Evolutionary conservation across 1,140 invertebrate species (phyloP).

Genomic region (Drosophila ambigua): DNA sequence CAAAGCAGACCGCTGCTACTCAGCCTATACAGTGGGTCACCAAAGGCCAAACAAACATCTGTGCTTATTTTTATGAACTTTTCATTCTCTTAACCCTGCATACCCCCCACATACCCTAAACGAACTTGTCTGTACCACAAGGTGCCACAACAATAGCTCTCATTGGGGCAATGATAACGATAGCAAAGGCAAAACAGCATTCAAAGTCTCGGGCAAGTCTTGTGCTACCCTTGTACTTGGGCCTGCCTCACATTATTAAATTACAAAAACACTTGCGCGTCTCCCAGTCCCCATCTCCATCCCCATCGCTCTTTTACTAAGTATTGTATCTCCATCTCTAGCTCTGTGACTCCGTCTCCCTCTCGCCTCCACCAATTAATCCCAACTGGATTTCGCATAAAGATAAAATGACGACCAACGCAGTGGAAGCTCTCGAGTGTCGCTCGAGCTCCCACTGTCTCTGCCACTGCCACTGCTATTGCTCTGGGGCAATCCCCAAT

Average conservation of each 20-base stretch:
- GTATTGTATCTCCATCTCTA: background rate
- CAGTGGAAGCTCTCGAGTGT: conserved; percentile 32
- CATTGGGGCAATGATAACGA: conserved; percentile 55
- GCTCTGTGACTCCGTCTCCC: conserved; percentile 6
- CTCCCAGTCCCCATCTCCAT: conserved; percentile 3
- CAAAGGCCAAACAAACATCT: too few relatives aligned
- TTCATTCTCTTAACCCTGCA: background rate
- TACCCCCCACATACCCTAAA: background rate
- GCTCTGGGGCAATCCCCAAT: conserved; percentile 63
- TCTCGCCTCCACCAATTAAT: conserved; percentile 71
- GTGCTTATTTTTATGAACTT: background rate
- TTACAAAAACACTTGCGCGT: conserved; percentile 65
- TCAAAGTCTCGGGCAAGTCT: conserved; percentile 19
- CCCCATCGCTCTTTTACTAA: background rate
- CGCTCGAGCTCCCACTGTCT: conserved; percentile 6
- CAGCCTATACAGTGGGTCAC: too few relatives aligned
- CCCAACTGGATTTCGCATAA: conserved; percentile 81
- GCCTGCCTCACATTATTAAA: conserved; percentile 77
- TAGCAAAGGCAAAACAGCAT: conserved; percentile 24
- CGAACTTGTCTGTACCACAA: conserved; percentile 20
- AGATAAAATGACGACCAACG: conserved; percentile 72
- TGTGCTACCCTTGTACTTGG: conserved; percentile 1
- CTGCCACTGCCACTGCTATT: conserved; percentile 5
- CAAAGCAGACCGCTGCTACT: too few relatives aligned
- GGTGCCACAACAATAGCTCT: conserved; percentile 22